These are phyloP conservation scores for Coregonus ussuriensis DNA, from an alignment of 2,797 vertebrate genomes.

Conservation along the genomic window DNA sequence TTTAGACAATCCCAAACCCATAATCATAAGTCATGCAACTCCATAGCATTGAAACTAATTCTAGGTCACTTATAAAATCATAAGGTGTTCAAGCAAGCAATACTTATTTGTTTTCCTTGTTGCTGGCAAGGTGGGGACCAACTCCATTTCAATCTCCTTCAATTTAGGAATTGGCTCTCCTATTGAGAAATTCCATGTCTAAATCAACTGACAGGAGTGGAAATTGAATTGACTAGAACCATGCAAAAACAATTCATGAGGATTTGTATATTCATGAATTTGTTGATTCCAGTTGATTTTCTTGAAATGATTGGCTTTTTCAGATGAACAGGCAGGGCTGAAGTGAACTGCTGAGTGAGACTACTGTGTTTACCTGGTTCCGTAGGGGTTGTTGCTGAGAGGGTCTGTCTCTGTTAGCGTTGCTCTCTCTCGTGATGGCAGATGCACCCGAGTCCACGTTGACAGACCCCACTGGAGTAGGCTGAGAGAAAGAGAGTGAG, in stretches of 20 bases:
- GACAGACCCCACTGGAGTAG: conserved; percentile 85
- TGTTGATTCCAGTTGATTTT: not conserved
- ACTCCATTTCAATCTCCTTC: not conserved
- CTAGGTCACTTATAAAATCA: not conserved
- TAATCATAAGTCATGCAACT: not conserved
- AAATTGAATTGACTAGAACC: too few species aligned
- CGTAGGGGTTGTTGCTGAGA: conserved; percentile 81
- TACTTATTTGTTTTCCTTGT: too few species aligned
- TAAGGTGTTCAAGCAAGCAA: too few species aligned
- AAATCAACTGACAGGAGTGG: too few species aligned
- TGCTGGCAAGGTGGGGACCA: too few species aligned
- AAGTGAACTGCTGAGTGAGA: not conserved
- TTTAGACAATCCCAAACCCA: not conserved
- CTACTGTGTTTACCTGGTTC: conserved; percentile 78
- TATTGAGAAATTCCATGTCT: too few species aligned
- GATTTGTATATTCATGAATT: not conserved
- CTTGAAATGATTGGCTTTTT: not conserved
- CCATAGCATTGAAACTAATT: not conserved
- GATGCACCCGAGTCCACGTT: conserved; percentile 85
- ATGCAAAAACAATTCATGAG: not conserved
- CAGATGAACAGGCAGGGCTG: not conserved
- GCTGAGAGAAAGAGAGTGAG: conserved; percentile 65
- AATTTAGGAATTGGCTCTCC: not conserved
- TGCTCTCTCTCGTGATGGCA: conserved; percentile 82
- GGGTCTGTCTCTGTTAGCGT: conserved; percentile 80